Conservation (phyloP, 92 coral and sea anemone species). For the Paramuricea clavata region DNA sequence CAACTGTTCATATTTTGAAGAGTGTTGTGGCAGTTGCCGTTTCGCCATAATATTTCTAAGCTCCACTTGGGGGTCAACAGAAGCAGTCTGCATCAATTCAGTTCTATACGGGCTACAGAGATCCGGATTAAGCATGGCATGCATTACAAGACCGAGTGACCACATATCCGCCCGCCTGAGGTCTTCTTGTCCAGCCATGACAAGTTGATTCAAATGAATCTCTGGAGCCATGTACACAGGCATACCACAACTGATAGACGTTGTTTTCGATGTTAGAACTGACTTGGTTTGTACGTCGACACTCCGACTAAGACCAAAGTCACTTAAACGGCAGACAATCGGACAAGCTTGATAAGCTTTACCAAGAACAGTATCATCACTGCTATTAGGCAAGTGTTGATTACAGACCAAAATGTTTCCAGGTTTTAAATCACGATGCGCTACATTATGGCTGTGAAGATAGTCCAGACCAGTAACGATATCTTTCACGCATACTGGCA, state of each 20-base stretch:
- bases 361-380: slow-evolving; percentile 12
- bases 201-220: slow-evolving; percentile 30
- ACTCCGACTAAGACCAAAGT: slow-evolving; percentile 55
- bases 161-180: slow-evolving; percentile 56
- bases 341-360: slow-evolving; percentile 43
- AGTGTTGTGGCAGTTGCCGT: slow-evolving; percentile 10
- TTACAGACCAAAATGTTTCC: slow-evolving; percentile 57
- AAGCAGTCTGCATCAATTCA: slow-evolving; percentile 10
- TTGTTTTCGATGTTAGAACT: slow-evolving; percentile 34
- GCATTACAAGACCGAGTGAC: slow-evolving; percentile 54
- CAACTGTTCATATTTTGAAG: background rate
- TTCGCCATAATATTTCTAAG: background rate
- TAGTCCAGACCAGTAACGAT: slow-evolving; percentile 34
- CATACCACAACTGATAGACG: slow-evolving; percentile 51
- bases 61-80: background rate
- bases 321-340: slow-evolving; percentile 52
- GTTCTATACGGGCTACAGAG: slow-evolving; percentile 33
- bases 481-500: background rate
- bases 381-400: slow-evolving; percentile 4
- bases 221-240: slow-evolving; percentile 61
- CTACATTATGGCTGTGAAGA: slow-evolving; percentile 45
- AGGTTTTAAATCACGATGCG: slow-evolving; percentile 49
- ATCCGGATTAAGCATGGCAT: slow-evolving; percentile 30
- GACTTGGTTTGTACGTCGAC: slow-evolving; percentile 47
- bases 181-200: slow-evolving; percentile 46